Percentiles rank a stretch among this genome's conserved stretches.
Conservation (phyloP, 2,797 vertebrate species). For the Cuculus canorus region DNA sequence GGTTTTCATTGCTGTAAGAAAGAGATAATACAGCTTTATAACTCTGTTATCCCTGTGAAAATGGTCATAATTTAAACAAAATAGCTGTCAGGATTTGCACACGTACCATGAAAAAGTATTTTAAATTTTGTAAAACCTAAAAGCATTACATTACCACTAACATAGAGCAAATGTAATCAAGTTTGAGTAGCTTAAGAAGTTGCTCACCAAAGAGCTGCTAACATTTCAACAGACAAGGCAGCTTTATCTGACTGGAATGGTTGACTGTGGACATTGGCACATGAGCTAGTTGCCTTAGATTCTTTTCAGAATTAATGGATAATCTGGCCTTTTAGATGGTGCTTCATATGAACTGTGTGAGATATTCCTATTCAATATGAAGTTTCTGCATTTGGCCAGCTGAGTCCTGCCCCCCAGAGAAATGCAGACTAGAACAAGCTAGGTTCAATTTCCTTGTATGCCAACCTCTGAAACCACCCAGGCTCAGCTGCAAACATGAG, state of each 20-base stretch:
- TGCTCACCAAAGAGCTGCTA: neutral
- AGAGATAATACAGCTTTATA: neutral
- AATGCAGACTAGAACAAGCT: neutral
- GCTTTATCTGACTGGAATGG: neutral
- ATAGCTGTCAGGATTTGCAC: neutral
- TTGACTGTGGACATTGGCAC: neutral
- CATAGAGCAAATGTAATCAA: neutral
- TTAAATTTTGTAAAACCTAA: neutral
- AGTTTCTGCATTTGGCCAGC: neutral
- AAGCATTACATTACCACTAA: neutral
- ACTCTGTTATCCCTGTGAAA: neutral
- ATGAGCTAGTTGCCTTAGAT: neutral
- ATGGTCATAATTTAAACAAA: neutral
- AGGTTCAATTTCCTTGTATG: neutral
- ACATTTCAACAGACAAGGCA: neutral
- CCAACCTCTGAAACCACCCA: neutral
- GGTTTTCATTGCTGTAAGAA: neutral
- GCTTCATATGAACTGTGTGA: neutral
- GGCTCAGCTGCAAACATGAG: neutral
- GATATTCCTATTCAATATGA: neutral
- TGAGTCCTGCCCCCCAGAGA: neutral
- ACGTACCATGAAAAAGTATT: neutral
- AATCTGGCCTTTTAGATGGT: neutral
- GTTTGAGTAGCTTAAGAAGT: neutral
- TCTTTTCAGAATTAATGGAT: neutral